These are phyloP conservation scores for Carassius gibelio DNA, from an alignment of 2,113 vertebrate species.

Conservation along the genomic window DNA sequence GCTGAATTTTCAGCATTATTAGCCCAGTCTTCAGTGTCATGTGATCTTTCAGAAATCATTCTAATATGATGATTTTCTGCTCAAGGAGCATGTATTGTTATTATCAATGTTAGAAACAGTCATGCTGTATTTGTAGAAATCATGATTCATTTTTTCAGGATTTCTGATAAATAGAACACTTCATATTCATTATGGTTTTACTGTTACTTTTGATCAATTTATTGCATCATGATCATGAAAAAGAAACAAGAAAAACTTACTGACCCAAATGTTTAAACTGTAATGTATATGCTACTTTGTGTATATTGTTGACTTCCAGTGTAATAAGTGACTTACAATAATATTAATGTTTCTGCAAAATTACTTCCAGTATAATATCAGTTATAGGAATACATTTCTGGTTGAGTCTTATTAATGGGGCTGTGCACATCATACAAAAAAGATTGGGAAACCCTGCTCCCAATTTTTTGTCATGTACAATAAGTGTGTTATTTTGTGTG, in stretches of 20 bases:
- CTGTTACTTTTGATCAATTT: too few species aligned
- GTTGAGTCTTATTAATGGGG: neutral
- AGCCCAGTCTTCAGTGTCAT: too few species aligned
- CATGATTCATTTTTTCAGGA: neutral
- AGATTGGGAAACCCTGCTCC: neutral
- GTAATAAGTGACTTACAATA: neutral
- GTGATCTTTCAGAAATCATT: too few species aligned
- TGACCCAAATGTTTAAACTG: too few species aligned
- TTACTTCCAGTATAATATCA: neutral
- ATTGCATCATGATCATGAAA: too few species aligned
- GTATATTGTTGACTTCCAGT: neutral
- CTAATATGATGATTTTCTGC: too few species aligned
- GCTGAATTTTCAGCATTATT: neutral
- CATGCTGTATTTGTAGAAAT: neutral
- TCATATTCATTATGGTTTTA: too few species aligned
- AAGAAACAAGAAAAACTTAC: too few species aligned
- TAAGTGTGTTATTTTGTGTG: slow-evolving; percentile 36
- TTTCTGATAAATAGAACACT: neutral
- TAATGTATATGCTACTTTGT: neutral
- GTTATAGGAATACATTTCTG: neutral
- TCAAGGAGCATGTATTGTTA: too few species aligned
- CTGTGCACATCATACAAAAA: neutral
- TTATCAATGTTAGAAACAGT: too few species aligned
- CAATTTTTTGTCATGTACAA: neutral
- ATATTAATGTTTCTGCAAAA: slow-evolving; percentile 1